These are phyloP conservation scores for Sebastes miniatus DNA, from an alignment of 2,797 vertebrate genomes.

Conservation along the genomic window DNA sequence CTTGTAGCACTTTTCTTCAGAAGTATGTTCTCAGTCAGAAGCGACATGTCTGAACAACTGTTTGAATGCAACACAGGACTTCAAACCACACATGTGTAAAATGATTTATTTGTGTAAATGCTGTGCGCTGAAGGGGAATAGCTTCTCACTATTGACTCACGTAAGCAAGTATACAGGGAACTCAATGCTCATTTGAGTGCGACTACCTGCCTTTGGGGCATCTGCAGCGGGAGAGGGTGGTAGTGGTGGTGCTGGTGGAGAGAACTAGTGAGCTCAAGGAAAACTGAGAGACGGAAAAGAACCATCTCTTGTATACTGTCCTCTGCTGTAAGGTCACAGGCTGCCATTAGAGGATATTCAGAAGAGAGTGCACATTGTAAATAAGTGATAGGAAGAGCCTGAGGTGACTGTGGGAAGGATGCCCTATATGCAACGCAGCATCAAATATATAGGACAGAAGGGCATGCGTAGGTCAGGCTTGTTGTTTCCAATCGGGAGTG, in stretches of 20 bases:
- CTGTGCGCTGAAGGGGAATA: neutral
- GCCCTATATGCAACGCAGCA: slow-evolving; percentile 57
- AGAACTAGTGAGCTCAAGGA: neutral
- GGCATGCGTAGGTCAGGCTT: slow-evolving; percentile 59
- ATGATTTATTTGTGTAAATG: slow-evolving; percentile 45
- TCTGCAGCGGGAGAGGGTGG: neutral
- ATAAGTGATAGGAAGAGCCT: slow-evolving; percentile 74
- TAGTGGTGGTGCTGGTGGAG: neutral
- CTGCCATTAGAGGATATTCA: slow-evolving; percentile 40
- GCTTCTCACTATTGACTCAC: slow-evolving; percentile 19
- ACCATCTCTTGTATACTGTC: neutral
- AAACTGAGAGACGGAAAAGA: slow-evolving; percentile 3
- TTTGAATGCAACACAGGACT: slow-evolving; percentile 1
- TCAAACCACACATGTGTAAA: slow-evolving; percentile 14
- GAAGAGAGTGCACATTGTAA: slow-evolving; percentile 66
- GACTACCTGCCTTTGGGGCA: slow-evolving; percentile 37
- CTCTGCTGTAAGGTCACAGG: slow-evolving; percentile 34
- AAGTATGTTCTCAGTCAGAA: slow-evolving; percentile 24
- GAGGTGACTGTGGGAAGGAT: slow-evolving; percentile 50
- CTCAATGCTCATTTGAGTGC: slow-evolving; percentile 58
- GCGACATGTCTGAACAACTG: slow-evolving; percentile 9
- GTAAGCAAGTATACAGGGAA: neutral
- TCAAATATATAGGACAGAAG: slow-evolving; percentile 57
- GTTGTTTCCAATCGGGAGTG: slow-evolving; percentile 35
- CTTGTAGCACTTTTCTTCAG: slow-evolving; percentile 37